A percentile compares a stretch with the other conserved stretches of the same genome.
Conservation (phyloP, 2,113 vertebrate species). For the Hippocampus mohnikei region DNA sequence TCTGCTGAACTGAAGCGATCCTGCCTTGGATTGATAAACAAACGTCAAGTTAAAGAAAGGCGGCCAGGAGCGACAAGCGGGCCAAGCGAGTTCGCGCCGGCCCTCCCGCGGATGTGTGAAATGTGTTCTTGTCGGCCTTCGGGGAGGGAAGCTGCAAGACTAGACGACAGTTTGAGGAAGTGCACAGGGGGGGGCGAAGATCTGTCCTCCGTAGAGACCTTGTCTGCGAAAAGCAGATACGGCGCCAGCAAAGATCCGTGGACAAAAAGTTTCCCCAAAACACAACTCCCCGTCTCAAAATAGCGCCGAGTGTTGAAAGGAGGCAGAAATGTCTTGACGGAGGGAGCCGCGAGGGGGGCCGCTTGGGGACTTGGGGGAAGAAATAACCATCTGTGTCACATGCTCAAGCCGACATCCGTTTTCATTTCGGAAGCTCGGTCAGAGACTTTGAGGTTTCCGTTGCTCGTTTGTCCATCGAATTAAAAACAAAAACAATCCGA, state of each 20-base stretch:
- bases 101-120: slow-evolving; percentile 52
- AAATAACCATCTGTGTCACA: slow-evolving; percentile 47
- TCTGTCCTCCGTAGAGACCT: slow-evolving; percentile 65
- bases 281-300: slow-evolving; percentile 35
- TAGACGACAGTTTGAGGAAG: slow-evolving; percentile 55
- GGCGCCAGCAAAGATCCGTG: slow-evolving; percentile 54
- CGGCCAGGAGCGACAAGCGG: not conserved
- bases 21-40: slow-evolving; percentile 23
- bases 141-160: slow-evolving; percentile 60
- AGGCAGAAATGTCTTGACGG: slow-evolving; percentile 36
- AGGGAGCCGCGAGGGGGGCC: slow-evolving; percentile 32
- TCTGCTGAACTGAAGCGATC: not conserved
- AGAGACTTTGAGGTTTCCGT: slow-evolving; percentile 16
- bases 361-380: slow-evolving; percentile 37
- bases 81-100: slow-evolving; percentile 5
- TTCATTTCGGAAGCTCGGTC: slow-evolving; percentile 19
- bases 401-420: slow-evolving; percentile 27
- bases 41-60: slow-evolving; percentile 9
- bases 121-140: slow-evolving; percentile 57
- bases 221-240: slow-evolving; percentile 66
- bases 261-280: slow-evolving; percentile 49
- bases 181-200: slow-evolving; percentile 50
- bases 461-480: not conserved
- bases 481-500: not conserved
- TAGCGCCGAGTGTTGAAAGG: slow-evolving; percentile 30